Percentiles rank a stretch among this genome's conserved stretches.
Evolutionary conservation across 2,113 vertebrate species (phyloP).

Genomic region (Ptyas mucosa): DNA sequence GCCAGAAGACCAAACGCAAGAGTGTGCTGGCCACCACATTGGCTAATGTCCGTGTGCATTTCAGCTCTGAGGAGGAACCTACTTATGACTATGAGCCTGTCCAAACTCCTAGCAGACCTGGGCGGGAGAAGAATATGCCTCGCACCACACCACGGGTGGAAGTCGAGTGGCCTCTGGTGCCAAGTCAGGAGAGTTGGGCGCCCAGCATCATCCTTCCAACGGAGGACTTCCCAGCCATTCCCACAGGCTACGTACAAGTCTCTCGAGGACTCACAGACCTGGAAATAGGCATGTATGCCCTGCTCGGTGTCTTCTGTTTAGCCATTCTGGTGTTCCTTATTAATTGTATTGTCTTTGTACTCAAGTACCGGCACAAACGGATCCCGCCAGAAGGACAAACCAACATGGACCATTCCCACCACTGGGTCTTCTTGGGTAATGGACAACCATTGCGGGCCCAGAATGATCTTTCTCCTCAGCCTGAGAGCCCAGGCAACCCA

Average conservation of each 20-base stretch:
- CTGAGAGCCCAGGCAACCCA: conserved; percentile 82
- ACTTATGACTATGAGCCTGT: conserved; percentile 69
- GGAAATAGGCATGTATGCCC: conserved; percentile 97
- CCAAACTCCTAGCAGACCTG: conserved; percentile 76
- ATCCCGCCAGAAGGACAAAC: conserved; percentile 94
- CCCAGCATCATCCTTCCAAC: conserved; percentile 71
- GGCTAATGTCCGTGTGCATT: conserved; percentile 84
- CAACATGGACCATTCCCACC: conserved; percentile 97
- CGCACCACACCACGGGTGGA: conserved; percentile 77
- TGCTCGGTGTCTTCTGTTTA: conserved; percentile 94
- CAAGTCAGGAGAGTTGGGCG: conserved; percentile 32
- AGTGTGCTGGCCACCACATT: conserved; percentile 83
- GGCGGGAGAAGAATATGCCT: conserved; percentile 61
- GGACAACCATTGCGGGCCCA: conserved; percentile 89
- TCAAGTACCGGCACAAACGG: conserved; percentile 94
- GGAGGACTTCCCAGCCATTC: conserved; percentile 84
- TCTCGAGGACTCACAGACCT: conserved; percentile 91
- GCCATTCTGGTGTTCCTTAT: conserved; percentile 98
- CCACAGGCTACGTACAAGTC: conserved; percentile 86
- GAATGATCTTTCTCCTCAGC: conserved; percentile 85
- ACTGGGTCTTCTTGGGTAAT: conserved; percentile 97
- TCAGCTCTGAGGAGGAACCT: conserved; percentile 77
- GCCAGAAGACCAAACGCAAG: conserved; percentile 97
- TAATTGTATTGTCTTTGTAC: conserved; percentile 97
- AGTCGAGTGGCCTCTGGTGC: conserved; percentile 63